Base-by-base conservation (phyloP, 2,888 invertebrate genomes). In the Eulithis testata region DNA sequence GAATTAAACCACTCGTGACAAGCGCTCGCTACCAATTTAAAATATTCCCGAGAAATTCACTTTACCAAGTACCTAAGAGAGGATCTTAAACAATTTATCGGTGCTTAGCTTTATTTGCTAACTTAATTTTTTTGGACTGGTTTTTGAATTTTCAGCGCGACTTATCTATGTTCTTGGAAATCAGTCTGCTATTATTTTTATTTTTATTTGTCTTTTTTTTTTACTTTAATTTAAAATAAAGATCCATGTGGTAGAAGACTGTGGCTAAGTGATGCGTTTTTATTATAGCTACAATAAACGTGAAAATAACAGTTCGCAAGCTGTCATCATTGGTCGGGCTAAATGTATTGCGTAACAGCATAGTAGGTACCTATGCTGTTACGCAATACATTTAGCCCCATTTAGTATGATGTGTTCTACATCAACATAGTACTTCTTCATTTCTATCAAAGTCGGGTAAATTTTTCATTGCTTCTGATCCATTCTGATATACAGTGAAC, bases 401-500 rank as follows among this genome's bases (percentile, higher is more conserved):
- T n/a, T n/a, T n/a, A 21, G 21, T 21, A 21, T 21, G 2, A 21
- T 21, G 21, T 21, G 21, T 21, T 21, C 21, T 21, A 21, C 21
- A 21, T 21, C 21, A 21, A 21, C 21, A 2, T 21, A 21, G 21
- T 21, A 21, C 21, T 21, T 21, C 21, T 21, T 21, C 21, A 21
- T 2, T 2, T 21, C 21, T 21, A 21, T 21, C 21, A 21, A 21
- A 21, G 21, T 21, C 21, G 21, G 21, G 21, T 21, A 21, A 21
- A 59, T 44, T 21, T 40, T 58, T 60, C 51, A 43, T 59, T 31
- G 52, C 21, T 37, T 14, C 50, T 54, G 58, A 47, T 77, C 76
- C 69, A 63, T 66, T 70, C 77, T 81, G 83, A 86, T 84, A 84
- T 83, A 85, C 84, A 78, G 82, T 78, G 73, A 81, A 75, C 81